Conservation (phyloP, 1,140 invertebrate genomes). For the Bradysia coprophila region DNA sequence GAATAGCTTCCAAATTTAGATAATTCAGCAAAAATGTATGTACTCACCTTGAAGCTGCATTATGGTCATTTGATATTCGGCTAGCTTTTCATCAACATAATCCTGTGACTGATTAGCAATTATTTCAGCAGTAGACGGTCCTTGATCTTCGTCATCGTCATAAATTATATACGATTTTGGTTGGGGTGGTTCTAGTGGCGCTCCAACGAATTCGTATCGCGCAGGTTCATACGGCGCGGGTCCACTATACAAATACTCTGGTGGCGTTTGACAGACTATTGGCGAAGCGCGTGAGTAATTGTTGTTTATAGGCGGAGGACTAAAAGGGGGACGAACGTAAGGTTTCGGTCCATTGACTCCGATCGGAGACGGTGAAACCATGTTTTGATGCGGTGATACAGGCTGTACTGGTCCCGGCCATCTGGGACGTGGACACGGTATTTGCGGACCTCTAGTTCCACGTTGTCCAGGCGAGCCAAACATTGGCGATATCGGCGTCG, state of each 20-base stretch:
- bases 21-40: too few relatives aligned
- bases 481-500: conserved; percentile 30
- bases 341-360: conserved; percentile 11
- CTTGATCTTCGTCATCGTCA: conserved; percentile 46
- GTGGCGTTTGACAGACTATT: conserved; percentile 19
- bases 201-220: conserved; percentile 26
- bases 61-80: conserved; percentile 84
- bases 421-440: conserved; percentile 38
- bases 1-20: too few relatives aligned
- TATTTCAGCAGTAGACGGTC: conserved; percentile 73
- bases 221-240: conserved; percentile 4
- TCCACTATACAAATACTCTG: conserved; percentile 14
- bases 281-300: conserved; percentile 18
- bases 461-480: conserved; percentile 18
- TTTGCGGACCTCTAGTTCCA: conserved; percentile 21
- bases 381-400: conserved; percentile 16
- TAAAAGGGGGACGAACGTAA: conserved; percentile 7
- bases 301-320: neutral
- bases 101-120: conserved; percentile 85
- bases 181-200: conserved; percentile 45
- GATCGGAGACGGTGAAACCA: conserved; percentile 3
- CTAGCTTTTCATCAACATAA: conserved; percentile 82
- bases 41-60: conserved; percentile 69
- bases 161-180: conserved; percentile 31
- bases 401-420: conserved; percentile 30